Percentiles rank a stretch among this genome's conserved stretches.
Evolutionary conservation across 2,113 vertebrate genomes (phyloP).

Genomic region (Dromaius novaehollandiae): DNA sequence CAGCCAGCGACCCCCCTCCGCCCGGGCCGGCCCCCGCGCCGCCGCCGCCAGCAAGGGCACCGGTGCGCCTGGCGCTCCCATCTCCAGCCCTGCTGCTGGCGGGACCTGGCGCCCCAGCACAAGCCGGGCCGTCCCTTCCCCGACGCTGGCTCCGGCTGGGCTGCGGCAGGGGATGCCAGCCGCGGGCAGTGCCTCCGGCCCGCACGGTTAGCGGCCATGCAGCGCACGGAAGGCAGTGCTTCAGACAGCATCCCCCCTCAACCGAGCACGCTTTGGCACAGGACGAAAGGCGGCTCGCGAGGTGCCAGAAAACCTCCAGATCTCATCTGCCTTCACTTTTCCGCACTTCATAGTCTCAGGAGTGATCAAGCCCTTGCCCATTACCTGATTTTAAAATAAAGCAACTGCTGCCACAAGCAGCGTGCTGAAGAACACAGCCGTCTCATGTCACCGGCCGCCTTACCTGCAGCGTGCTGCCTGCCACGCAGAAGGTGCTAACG

Average conservation of each 20-base stretch:
- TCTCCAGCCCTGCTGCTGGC: not conserved
- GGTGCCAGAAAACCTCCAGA: not conserved
- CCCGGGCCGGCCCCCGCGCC: not conserved
- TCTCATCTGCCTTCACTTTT: not conserved
- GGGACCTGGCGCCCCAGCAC: not conserved
- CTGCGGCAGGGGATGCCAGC: not conserved
- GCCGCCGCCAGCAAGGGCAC: not conserved
- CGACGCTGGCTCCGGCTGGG: not conserved
- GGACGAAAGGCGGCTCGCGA: not conserved
- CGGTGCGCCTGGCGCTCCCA: not conserved
- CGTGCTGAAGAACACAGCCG: not conserved
- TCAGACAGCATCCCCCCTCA: not conserved
- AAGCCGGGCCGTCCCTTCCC: not conserved
- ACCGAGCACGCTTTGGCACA: not conserved
- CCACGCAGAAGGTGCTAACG: not conserved
- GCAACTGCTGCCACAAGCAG: not conserved
- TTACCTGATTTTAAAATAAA: not conserved
- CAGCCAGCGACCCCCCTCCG: not conserved
- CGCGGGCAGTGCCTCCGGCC: not conserved
- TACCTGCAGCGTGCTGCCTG: not conserved
- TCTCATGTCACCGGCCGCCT: not conserved
- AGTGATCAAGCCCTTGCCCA: not conserved
- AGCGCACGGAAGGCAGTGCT: not conserved
- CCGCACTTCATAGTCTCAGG: not conserved
- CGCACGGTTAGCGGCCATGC: not conserved